phyloP scores from a whole-genome alignment of 2,888 invertebrate species.

The Eurois occulta region DNA sequence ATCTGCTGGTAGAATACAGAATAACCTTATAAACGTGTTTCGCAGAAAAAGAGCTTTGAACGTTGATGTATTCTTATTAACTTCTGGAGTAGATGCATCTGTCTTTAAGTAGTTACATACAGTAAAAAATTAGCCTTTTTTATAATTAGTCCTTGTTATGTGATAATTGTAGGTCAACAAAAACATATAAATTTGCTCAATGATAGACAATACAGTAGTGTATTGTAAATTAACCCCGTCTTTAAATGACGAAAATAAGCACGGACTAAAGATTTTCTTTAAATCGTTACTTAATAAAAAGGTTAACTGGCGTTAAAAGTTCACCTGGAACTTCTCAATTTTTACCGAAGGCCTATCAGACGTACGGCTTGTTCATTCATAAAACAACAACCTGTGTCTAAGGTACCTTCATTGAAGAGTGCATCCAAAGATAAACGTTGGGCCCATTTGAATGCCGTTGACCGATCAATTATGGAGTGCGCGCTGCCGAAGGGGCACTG shows the following conservation, averaged over 20 bases:
- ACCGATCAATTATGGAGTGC: constrained; percentile 82
- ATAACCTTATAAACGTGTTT: constrained; percentile 27
- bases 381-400: constrained; percentile 55
- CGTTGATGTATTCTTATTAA: constrained; percentile 1
- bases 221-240: too few species aligned
- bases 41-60: constrained; percentile 4
- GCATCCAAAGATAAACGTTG: constrained; percentile 77
- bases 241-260: neutral
- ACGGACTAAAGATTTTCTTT: neutral
- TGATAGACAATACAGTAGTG: too few species aligned
- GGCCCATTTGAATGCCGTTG: constrained; percentile 82
- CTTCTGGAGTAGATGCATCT: neutral
- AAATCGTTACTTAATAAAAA: neutral
- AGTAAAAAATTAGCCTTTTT: neutral
- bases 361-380: neutral
- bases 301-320: neutral
- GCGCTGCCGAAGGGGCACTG: constrained; percentile 77
- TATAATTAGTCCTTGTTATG: too few species aligned
- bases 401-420: constrained; percentile 70
- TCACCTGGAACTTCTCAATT: neutral
- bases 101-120: neutral
- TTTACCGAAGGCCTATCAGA: neutral
- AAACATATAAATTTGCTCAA: neutral
- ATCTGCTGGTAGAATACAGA: constrained; percentile 16
- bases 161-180: neutral